Evolutionary conservation across 2,888 invertebrate genomes (phyloP).

Genomic region (Drosophila cracens): DNA sequence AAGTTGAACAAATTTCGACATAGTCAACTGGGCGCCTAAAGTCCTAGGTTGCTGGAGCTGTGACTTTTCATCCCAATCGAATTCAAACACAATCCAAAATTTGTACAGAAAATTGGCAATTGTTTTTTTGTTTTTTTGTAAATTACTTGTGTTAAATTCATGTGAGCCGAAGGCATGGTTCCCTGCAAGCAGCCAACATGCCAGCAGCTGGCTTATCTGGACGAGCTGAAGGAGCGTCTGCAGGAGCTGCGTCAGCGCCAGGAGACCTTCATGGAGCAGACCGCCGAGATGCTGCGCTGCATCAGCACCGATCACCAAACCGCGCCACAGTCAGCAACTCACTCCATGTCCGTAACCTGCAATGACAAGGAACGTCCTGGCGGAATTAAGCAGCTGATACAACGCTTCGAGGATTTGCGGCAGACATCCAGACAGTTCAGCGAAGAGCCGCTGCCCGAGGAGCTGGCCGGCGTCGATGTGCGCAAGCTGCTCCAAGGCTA

Average conservation of each 20-base stretch:
- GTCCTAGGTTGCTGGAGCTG: not conserved
- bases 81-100: conserved; percentile 16
- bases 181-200: conserved; percentile 44
- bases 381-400: conserved; percentile 54
- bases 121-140: conserved; percentile 36
- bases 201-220: conserved; percentile 66
- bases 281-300: conserved; percentile 50
- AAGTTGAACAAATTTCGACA: conserved; percentile 3
- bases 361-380: not conserved
- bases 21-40: conserved; percentile 13
- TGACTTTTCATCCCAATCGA: not conserved
- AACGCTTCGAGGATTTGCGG: conserved; percentile 63
- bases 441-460: conserved; percentile 58
- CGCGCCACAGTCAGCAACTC: not conserved
- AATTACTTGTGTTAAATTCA: conserved; percentile 40
- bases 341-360: not conserved
- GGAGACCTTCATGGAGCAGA: conserved; percentile 59
- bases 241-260: conserved; percentile 59
- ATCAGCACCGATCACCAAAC: conserved; percentile 31
- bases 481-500: conserved; percentile 57
- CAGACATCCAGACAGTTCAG: conserved; percentile 57
- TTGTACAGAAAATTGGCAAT: conserved; percentile 17
- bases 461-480: conserved; percentile 61
- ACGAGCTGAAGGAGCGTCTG: conserved; percentile 65
- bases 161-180: conserved; percentile 44